Base-by-base conservation (phyloP, 2,888 invertebrate species). In the Erebia aethiops region DNA sequence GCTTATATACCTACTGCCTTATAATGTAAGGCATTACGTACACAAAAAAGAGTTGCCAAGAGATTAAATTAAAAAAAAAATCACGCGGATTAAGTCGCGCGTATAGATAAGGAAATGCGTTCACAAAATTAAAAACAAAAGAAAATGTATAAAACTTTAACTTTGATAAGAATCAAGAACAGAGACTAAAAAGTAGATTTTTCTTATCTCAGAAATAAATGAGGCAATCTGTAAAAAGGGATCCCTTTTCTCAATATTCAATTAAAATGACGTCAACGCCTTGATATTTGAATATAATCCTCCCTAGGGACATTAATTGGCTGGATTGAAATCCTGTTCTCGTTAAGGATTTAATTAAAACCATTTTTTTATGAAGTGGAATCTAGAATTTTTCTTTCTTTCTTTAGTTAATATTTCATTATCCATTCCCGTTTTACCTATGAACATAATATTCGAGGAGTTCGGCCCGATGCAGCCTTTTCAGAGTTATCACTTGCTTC, bases 241-340 rank as follows among this genome's bases (percentile, higher is more conserved):
- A 46, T 46, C 57, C 41, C 8, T 67, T 65, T 61, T 58, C 58
- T 58, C 66, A 58, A 67, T 67, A 67, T 67, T 67, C 66, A 58
- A 67, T 67, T 58, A 67, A 67, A 58, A 49, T 67, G 16, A 67
- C 46, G 57, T 49, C 26, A 49, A 26, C 49, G 66, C 56, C 66
- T 26, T 67, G 57, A 67, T 58, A 57, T 58, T 66, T 26, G 57
- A 67, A 57, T 67, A 67, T 58, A 49, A 67, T 58, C 65, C 57
- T 26, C 57, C 21, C 54, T 10, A 26, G 46, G 14, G 18, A 3
- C 57, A 46, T 66, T 57, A 66, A 66, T 57, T 58, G 66, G n/a
- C 66, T 66, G 21, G 57, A 66, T 57, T 65, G 56, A 56, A 65
- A 18, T 54, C 56, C 56, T 54, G 13, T 43, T 56, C 13, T 56